Evolutionary conservation across 2,797 vertebrate genomes (phyloP).

Genomic region (Pyrocephalus nanus): DNA sequence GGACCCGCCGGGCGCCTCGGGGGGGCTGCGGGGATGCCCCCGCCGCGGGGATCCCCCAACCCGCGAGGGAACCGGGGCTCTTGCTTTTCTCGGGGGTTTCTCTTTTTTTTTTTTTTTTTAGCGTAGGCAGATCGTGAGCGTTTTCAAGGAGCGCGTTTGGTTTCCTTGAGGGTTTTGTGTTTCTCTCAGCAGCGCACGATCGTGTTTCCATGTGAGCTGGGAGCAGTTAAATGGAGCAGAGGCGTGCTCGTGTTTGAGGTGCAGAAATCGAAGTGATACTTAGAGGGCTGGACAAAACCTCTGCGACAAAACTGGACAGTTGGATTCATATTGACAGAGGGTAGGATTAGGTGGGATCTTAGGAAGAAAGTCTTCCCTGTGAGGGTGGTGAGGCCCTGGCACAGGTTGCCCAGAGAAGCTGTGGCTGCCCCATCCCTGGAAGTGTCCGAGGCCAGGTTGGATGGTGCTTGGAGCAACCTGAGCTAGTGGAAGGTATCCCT

Average conservation of each 20-base stretch:
- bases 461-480: accelerated
- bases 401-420: background rate
- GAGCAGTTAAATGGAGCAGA: background rate
- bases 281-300: background rate
- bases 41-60: background rate
- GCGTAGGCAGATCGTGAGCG: background rate
- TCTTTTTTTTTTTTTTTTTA: accelerated
- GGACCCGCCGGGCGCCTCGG: constrained; percentile 47
- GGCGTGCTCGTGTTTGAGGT: background rate
- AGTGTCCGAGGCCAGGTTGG: background rate
- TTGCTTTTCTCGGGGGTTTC: accelerated
- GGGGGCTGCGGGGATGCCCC: background rate
- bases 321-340: background rate
- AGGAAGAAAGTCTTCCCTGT: accelerated
- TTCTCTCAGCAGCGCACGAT: background rate
- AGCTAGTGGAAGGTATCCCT: accelerated
- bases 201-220: background rate
- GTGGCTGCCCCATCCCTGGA: background rate
- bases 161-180: background rate
- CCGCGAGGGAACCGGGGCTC: background rate
- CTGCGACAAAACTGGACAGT: background rate
- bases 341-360: background rate
- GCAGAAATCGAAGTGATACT: background rate
- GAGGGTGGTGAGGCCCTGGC: background rate
- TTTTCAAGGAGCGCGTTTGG: background rate